Percentiles rank a stretch among this genome's conserved stretches.
phyloP scores from a whole-genome alignment of 2,113 vertebrate species.

The Dissostichus mawsoni region DNA sequence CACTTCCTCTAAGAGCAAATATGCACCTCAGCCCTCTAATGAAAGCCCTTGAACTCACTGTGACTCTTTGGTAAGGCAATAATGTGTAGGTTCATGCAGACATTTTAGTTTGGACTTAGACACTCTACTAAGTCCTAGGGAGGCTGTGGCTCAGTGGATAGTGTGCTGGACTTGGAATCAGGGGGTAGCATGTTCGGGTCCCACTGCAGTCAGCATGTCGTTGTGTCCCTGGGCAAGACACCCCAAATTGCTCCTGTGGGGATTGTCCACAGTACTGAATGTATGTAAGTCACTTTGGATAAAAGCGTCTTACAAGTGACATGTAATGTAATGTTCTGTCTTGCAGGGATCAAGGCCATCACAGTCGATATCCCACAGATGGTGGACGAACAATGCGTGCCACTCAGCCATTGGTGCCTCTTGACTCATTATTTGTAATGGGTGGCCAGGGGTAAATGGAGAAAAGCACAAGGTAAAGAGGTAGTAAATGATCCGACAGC shows the following conservation, averaged over 20 bases:
- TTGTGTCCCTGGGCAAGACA: no score
- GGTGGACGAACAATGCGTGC: slow-evolving; percentile 41
- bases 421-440: slow-evolving; percentile 62
- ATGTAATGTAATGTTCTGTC: not conserved
- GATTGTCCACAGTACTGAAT: no score
- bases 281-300: no score
- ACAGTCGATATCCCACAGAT: slow-evolving; percentile 60
- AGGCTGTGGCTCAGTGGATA: no score
- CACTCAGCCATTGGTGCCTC: slow-evolving; percentile 25
- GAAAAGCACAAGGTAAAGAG: slow-evolving; percentile 63
- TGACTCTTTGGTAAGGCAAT: slow-evolving; percentile 53
- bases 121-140: not conserved
- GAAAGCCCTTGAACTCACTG: slow-evolving; percentile 58
- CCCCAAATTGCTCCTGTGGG: no score
- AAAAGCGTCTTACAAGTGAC: no score
- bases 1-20: not conserved
- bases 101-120: slow-evolving; percentile 53
- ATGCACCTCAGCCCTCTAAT: slow-evolving; percentile 10
- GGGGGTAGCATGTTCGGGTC: no score
- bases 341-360: slow-evolving; percentile 33
- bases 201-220: no score
- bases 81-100: slow-evolving; percentile 33
- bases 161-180: no score
- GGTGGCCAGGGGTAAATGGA: slow-evolving; percentile 61
- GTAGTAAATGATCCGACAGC: slow-evolving; percentile 68